Evolutionary conservation across 2,888 invertebrate genomes (phyloP), one percentile per base, ranked within the genome.

Genomic region (Dascillus cervinus): DNA sequence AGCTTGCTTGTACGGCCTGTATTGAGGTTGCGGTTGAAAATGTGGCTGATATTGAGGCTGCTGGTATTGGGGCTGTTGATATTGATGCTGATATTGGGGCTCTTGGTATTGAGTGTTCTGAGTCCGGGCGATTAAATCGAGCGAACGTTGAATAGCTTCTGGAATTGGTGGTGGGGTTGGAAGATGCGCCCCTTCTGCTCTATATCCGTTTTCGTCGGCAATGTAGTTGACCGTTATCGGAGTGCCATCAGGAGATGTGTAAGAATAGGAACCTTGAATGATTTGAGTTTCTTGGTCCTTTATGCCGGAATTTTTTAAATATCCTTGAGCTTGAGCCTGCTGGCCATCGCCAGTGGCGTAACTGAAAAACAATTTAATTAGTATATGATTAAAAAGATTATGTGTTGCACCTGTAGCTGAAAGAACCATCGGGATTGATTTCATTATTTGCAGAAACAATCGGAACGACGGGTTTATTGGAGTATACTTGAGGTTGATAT

Each of bases 141-240:
- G 45, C 41, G 65, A 75, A 65, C 73, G 71, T 56, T 75, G 74
- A 49, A 81, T 81, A 23, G 77, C 79, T 54, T 73, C 76, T 15
- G 84, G 83, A 46, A 83, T 70, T 12, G 83, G 82, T 20, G 83
- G 84, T 3, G 83, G 74, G 2, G 81, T 81, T 19, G 85, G 84
- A 46, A 85, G 62, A 60, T 85, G 85, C 22, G 81, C 81, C 29
- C 85, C 85, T 49, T 74, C 73, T 6, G 84, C 80, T 53, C 79
- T 75, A 64, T 82, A 86, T 34, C 84, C 86, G 55, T 80, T 80
- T 64, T 84, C 84, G 58, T 85, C 84, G 11, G 83, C 83, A 10
- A 82, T 70, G 49, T 83, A 84, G 19, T 69, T 75, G 5, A 83
- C 71, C 41, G 75, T 73, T 37, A 83, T 78, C 2, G 80, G 81